These are phyloP conservation scores for Microctenopoma lineatum DNA, from an alignment of 2,797 vertebrate species.

Conservation along the genomic window DNA sequence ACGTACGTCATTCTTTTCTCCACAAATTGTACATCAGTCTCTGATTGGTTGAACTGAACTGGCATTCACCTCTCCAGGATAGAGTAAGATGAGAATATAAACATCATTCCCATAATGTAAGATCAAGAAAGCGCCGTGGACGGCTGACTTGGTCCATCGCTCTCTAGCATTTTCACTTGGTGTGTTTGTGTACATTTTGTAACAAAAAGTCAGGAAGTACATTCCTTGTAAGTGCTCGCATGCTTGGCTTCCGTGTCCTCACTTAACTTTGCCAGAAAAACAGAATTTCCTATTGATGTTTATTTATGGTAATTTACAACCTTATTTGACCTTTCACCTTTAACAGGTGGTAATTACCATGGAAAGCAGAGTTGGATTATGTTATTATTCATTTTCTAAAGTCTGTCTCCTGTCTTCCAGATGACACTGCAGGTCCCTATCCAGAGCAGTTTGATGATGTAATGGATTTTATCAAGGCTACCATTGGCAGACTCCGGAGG, in stretches of 20 bases:
- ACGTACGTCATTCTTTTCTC: neutral
- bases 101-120: neutral
- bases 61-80: too few species aligned
- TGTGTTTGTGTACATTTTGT: too few species aligned
- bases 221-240: too few species aligned
- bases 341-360: neutral
- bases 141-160: too few species aligned
- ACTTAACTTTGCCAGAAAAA: neutral
- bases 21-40: neutral
- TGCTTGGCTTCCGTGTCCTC: neutral
- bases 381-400: slow-evolving; percentile 6
- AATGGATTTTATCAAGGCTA: slow-evolving; percentile 96
- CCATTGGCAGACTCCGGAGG: slow-evolving; percentile 92
- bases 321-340: neutral
- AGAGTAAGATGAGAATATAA: neutral
- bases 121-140: too few species aligned
- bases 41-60: neutral
- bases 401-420: slow-evolving; percentile 74
- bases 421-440: slow-evolving; percentile 87
- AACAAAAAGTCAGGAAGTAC: too few species aligned
- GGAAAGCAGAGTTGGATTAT: neutral
- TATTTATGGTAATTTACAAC: too few species aligned
- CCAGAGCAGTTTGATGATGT: slow-evolving; percentile 94
- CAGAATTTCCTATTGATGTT: neutral
- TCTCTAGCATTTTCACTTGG: too few species aligned